These are phyloP conservation scores for Brachionus calyciflorus DNA, from an alignment of 1,140 invertebrate species.

Conservation along the genomic window DNA sequence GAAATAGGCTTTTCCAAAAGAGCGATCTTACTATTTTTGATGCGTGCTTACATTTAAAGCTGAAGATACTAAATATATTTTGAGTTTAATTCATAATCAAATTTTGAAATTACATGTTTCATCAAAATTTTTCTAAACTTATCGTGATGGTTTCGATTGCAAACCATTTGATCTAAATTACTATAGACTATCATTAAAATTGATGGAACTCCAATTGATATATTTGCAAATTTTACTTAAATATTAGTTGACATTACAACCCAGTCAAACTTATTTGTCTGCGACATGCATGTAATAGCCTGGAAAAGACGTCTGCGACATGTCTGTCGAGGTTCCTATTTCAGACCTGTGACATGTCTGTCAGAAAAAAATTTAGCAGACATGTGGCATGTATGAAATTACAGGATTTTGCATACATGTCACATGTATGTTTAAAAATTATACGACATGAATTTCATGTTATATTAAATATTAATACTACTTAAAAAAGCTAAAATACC, in stretches of 20 bases:
- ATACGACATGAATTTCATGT: no score
- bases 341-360: no score
- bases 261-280: no score
- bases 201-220: not conserved
- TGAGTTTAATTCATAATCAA: constrained; percentile 4
- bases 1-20: not conserved
- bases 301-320: no score
- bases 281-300: no score
- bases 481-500: no score
- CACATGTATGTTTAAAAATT: no score
- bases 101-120: constrained; percentile 3
- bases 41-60: not conserved
- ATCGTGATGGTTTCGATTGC: not conserved
- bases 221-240: not conserved
- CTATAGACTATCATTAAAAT: not conserved
- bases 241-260: not conserved
- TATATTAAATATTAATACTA: no score
- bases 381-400: no score
- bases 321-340: no score
- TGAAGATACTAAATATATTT: not conserved
- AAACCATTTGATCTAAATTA: not conserved
- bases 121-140: constrained; percentile 1
- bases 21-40: not conserved
- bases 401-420: no score
- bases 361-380: no score